Base-by-base conservation (phyloP, 2,797 vertebrate species). In the Microcaecilia unicolor region DNA sequence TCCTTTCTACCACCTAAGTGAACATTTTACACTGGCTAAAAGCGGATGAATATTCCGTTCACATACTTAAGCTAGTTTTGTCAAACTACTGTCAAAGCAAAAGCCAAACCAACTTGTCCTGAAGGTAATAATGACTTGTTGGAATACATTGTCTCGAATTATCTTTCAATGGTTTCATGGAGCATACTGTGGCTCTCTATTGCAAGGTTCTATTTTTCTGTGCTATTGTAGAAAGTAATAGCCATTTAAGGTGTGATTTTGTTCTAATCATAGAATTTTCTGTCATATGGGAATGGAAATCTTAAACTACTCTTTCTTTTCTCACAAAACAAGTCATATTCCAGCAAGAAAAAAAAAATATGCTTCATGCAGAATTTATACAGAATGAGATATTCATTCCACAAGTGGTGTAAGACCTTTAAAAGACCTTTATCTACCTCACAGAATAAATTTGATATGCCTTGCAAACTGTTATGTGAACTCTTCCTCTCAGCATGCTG, bases 361-460 rank as follows among this genome's bases (percentile, higher is more conserved):
- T 62, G 60, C 59, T 69, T 58, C 37, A 52, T 31, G 56, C 41
- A 61, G 54, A 65, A 70, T 74, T 74, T 61, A 70, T 51, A 72
- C 67, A 48, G 5, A 40, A 65, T 76, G 70, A 74, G 68, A 77
- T 72, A 78, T 76, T 70, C 71, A 74, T 74, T 77, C 71, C 72
- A 71, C 68, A 78, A 71, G 72, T 77, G 67, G 59, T 72, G 49
- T 60, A 65, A 74, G 72, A 77, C 70, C 71, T 81, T 81, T 80
- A 69, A 72, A 70, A 73, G 76, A 75, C 67, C 73, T 81, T 80
- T 78, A 70, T 69, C 63, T 71, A 55, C 54, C 52, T 62, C 61
- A 55, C 48, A 67, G 67, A 73, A 80, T 73, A 70, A 71, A 76
- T 72, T 64, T 71, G 66, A 64, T 78, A 63, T 62, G 71, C 59